Conservation (phyloP, 92 coral and sea anemone genomes). For the Phenganax stokvisi region DNA sequence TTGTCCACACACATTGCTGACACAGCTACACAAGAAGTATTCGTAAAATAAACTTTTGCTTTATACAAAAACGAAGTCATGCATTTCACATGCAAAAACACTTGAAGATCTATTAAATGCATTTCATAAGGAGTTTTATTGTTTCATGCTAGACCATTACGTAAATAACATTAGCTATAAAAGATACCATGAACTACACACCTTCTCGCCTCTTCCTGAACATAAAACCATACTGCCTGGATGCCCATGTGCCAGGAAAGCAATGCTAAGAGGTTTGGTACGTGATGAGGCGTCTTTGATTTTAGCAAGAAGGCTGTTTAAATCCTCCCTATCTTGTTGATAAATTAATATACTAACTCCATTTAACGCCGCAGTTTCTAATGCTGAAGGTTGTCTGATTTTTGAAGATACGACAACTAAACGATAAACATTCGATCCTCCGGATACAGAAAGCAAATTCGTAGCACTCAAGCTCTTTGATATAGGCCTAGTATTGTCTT, state of each 20-base stretch:
- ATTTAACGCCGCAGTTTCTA: slow-evolving; percentile 61
- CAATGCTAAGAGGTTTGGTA: slow-evolving; percentile 71
- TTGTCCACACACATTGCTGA: neutral
- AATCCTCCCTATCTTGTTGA: slow-evolving; percentile 63
- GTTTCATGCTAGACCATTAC: neutral
- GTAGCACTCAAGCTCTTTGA: slow-evolving; percentile 10
- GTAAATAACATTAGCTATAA: neutral
- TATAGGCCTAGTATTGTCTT: slow-evolving; percentile 26
- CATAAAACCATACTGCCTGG: slow-evolving; percentile 72
- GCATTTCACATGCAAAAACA: neutral
- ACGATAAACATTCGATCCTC: slow-evolving; percentile 48
- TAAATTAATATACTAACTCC: slow-evolving; percentile 70
- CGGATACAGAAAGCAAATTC: slow-evolving; percentile 22
- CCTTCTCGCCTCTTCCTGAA: slow-evolving; percentile 45
- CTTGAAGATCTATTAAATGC: neutral
- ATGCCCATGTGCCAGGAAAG: slow-evolving; percentile 84
- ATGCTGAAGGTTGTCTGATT: slow-evolving; percentile 77
- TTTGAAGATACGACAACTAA: slow-evolving; percentile 88
- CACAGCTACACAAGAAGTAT: neutral
- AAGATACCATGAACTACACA: neutral
- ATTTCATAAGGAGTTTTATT: neutral
- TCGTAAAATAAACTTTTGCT: neutral
- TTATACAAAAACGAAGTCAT: neutral
- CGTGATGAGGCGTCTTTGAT: slow-evolving; percentile 63
- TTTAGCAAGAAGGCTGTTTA: slow-evolving; percentile 65